Evolutionary conservation across 2,113 vertebrate species (phyloP).

Genomic region (Paramisgurnus dabryanus): DNA sequence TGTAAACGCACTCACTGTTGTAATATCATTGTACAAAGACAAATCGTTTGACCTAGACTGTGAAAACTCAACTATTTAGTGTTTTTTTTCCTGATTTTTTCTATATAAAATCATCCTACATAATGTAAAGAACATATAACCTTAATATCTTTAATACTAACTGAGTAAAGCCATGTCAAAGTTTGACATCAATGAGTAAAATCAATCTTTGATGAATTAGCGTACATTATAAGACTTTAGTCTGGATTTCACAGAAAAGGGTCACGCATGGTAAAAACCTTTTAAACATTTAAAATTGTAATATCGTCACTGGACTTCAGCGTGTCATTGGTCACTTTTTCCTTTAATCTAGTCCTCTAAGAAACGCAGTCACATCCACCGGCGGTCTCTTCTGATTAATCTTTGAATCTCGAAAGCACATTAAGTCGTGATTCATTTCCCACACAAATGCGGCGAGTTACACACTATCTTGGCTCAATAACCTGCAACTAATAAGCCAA

Average conservation of each 20-base stretch:
- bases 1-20: no score
- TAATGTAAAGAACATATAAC: no score
- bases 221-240: no score
- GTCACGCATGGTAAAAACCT: no score
- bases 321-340: not conserved
- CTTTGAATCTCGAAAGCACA: constrained; percentile 74
- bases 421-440: constrained; percentile 66
- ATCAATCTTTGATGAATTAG: no score
- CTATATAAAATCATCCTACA: no score
- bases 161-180: no score
- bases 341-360: constrained; percentile 5
- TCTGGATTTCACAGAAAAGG: no score
- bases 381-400: constrained; percentile 69
- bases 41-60: no score
- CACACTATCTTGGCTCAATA: constrained; percentile 66
- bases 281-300: not conserved
- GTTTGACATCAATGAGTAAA: not conserved
- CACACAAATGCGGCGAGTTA: constrained; percentile 47
- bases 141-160: no score
- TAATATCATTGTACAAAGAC: no score
- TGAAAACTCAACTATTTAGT: no score
- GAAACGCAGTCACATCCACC: constrained; percentile 27
- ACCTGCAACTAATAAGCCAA: constrained; percentile 69
- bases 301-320: not conserved
- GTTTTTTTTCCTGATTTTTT: not conserved